phyloP scores from a whole-genome alignment of 2,888 invertebrate species.

The Coelinius sp. region DNA sequence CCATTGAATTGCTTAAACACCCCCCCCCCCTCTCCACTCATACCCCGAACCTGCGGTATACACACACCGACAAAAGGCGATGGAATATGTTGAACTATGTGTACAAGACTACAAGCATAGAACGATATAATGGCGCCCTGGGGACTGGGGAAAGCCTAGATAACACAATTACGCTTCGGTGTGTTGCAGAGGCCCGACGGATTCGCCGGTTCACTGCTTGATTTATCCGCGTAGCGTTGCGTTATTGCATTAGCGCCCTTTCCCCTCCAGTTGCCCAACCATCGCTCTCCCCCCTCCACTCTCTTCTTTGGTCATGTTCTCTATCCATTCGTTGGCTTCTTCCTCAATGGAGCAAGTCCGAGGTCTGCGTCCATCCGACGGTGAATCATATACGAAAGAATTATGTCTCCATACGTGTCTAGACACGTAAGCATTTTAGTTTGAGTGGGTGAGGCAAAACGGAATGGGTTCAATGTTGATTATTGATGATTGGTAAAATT shows the following conservation, averaged over 20 bases:
- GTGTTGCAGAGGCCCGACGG: conserved; percentile 41
- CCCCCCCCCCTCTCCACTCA: background rate
- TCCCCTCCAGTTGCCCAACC: conserved; percentile 40
- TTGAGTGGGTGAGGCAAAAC: background rate
- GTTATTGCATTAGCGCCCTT: conserved; percentile 68
- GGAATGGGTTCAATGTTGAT: background rate
- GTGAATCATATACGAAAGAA: conserved; percentile 59
- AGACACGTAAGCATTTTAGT: background rate
- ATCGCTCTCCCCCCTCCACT: conserved; percentile 30
- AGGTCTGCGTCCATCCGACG: conserved; percentile 45
- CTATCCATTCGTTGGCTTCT: background rate
- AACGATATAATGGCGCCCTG: conserved; percentile 63
- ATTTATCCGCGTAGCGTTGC: conserved; percentile 65
- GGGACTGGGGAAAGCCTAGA: conserved; percentile 55
- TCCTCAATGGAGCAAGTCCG: conserved; percentile 20
- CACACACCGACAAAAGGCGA: background rate
- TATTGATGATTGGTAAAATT: too few species aligned
- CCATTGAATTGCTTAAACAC: background rate
- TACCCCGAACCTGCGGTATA: conserved; percentile 1
- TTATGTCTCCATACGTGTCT: conserved; percentile 42
- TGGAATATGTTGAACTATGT: conserved; percentile 14
- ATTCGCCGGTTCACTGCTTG: conserved; percentile 58
- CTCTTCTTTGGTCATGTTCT: conserved; percentile 11
- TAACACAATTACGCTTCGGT: conserved; percentile 63
- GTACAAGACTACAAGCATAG: conserved; percentile 33